Evolutionary conservation across 2,888 invertebrate genomes (phyloP).

Genomic region (Drosophila pseudotakahashii): DNA sequence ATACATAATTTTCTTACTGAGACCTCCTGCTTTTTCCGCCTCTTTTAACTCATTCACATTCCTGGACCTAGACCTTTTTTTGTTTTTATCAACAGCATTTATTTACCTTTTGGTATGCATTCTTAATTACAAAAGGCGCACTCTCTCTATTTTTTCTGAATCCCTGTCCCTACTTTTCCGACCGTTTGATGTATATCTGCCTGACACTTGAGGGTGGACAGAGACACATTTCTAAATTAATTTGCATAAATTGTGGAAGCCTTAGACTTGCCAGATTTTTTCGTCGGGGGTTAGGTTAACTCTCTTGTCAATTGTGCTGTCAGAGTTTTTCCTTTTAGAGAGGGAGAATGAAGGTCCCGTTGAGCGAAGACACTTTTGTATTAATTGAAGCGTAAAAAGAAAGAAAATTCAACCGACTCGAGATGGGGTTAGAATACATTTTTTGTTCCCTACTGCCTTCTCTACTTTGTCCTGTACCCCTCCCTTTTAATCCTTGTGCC

Average conservation of each 20-base stretch:
- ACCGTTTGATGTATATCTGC: slow-evolving; percentile 56
- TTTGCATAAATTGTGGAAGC: slow-evolving; percentile 67
- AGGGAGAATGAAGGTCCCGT: slow-evolving; percentile 22
- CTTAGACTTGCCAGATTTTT: slow-evolving; percentile 38
- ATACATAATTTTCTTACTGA: not conserved
- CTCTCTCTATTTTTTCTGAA: slow-evolving; percentile 6
- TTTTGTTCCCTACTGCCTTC: slow-evolving; percentile 17
- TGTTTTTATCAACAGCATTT: slow-evolving; percentile 40
- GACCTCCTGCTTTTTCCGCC: not conserved
- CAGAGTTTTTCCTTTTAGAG: slow-evolving; percentile 51
- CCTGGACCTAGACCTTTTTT: slow-evolving; percentile 10
- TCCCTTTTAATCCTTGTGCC: slow-evolving; percentile 54
- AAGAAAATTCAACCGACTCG: slow-evolving; percentile 62
- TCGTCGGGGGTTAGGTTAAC: slow-evolving; percentile 50
- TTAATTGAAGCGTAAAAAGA: slow-evolving; percentile 80
- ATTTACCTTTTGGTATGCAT: slow-evolving; percentile 59
- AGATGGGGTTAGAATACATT: slow-evolving; percentile 41
- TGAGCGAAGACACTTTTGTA: slow-evolving; percentile 73
- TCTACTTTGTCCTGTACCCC: slow-evolving; percentile 22
- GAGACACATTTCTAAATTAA: slow-evolving; percentile 74
- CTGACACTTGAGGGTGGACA: slow-evolving; percentile 73
- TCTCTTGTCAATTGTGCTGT: slow-evolving; percentile 64
- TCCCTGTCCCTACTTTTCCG: slow-evolving; percentile 2
- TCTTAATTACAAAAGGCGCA: slow-evolving; percentile 53
- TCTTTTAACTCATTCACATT: slow-evolving; percentile 16